These are phyloP conservation scores for Operophtera brumata DNA, from an alignment of 2,888 invertebrate species.

Conservation along the genomic window DNA sequence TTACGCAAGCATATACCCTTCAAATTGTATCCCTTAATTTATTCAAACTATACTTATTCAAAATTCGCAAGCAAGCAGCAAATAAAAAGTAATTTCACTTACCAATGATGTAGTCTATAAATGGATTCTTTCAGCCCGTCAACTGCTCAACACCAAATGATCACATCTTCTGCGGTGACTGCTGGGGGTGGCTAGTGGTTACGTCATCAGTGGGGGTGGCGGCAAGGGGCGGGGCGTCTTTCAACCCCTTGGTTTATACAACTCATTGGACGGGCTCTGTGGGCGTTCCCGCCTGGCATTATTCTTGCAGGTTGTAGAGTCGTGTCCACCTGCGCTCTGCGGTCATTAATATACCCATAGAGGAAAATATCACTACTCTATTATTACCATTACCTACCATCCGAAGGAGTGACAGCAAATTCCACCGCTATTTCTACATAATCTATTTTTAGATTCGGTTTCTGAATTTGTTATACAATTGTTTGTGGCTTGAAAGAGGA, in stretches of 20 bases:
- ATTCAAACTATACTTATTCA: too few relatives aligned
- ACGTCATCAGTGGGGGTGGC: conserved; percentile 39
- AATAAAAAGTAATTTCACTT: not conserved
- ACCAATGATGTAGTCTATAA: conserved; percentile 15
- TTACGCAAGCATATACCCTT: too few relatives aligned
- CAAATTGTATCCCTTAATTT: too few relatives aligned
- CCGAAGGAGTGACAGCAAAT: too few relatives aligned
- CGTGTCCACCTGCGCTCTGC: conserved; percentile 3
- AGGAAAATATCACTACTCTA: too few relatives aligned
- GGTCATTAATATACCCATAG: conserved; percentile 8
- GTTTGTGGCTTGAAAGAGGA: too few relatives aligned
- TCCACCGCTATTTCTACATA: too few relatives aligned
- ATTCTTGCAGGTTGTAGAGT: conserved; percentile 39
- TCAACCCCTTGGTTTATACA: conserved; percentile 38
- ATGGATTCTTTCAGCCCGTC: conserved; percentile 25
- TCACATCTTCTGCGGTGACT: conserved; percentile 38
- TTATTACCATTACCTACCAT: too few relatives aligned
- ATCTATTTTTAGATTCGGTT: too few relatives aligned
- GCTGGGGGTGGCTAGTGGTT: conserved; percentile 38
- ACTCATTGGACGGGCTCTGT: conserved; percentile 46
- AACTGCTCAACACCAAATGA: conserved; percentile 39
- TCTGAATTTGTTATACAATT: too few relatives aligned
- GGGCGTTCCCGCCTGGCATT: conserved; percentile 46
- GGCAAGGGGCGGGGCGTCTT: conserved; percentile 49
- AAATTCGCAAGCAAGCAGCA: not conserved